These are phyloP conservation scores for Lasaia peninsularis DNA, from an alignment of 1,140 invertebrate species.

Conservation along the genomic window DNA sequence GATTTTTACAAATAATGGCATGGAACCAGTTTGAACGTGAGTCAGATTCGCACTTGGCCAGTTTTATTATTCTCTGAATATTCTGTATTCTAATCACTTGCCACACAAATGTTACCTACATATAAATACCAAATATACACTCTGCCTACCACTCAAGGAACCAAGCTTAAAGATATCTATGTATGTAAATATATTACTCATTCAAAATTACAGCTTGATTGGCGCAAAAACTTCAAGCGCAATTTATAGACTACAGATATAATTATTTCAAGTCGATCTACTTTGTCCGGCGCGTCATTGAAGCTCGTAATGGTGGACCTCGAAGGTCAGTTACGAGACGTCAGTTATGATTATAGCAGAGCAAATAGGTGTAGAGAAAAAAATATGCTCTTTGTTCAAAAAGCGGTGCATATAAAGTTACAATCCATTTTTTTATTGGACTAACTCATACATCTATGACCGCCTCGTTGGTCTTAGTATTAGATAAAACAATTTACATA, in stretches of 20 bases:
- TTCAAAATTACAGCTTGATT: neutral
- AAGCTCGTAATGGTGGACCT: neutral
- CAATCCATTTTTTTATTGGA: neutral
- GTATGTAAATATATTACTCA: neutral
- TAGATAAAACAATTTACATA: no score
- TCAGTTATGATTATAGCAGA: slow-evolving; percentile 26
- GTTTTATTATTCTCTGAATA: no score
- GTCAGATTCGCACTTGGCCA: no score
- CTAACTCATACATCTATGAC: no score
- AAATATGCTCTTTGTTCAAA: neutral
- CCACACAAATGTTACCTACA: no score
- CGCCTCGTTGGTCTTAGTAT: no score
- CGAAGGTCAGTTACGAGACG: slow-evolving; percentile 21
- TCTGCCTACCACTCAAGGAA: neutral
- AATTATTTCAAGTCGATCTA: slow-evolving; percentile 10
- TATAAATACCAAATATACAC: no score
- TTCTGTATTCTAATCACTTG: no score
- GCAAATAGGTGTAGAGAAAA: neutral
- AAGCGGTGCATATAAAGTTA: neutral
- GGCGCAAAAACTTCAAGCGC: slow-evolving; percentile 1
- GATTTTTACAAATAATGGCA: no score
- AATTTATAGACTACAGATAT: neutral
- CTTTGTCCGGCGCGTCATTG: neutral
- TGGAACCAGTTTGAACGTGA: no score
- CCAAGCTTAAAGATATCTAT: neutral